Conservation (phyloP, 2,888 invertebrate species). For the Oscheius sp. region DNA sequence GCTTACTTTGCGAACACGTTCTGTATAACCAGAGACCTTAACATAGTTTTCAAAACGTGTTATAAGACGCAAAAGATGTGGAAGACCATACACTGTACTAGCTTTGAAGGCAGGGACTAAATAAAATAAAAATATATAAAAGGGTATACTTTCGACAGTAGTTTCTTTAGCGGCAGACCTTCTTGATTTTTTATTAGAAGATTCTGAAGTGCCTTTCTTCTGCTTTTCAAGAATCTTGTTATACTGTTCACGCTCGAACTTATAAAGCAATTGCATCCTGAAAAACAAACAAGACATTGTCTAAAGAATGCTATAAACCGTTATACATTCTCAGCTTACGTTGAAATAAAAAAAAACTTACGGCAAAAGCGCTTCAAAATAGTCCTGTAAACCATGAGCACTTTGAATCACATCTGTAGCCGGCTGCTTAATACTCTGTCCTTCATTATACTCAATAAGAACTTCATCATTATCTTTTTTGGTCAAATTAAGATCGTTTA, state of each 20-base stretch:
- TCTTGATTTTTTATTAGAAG: not conserved
- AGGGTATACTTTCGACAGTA: not conserved
- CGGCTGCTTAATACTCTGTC: not conserved
- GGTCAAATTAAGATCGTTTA: not conserved
- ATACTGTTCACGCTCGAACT: slow-evolving; percentile 38
- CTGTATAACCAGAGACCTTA: slow-evolving; percentile 33
- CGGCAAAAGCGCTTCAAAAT: slow-evolving; percentile 40
- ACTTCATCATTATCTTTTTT: slow-evolving; percentile 29
- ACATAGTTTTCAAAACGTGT: slow-evolving; percentile 28
- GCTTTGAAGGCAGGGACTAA: not conserved
- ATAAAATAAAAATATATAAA: too few relatives aligned
- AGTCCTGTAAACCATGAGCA: slow-evolving; percentile 32
- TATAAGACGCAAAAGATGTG: slow-evolving; percentile 43
- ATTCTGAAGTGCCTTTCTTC: slow-evolving; percentile 1
- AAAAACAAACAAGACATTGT: too few relatives aligned
- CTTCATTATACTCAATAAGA: slow-evolving; percentile 37
- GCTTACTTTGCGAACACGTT: slow-evolving; percentile 30
- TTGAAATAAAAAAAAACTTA: slow-evolving; percentile 12
- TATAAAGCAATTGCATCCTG: slow-evolving; percentile 44
- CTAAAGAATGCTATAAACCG: not conserved
- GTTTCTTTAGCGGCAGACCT: not conserved
- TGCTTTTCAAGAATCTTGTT: slow-evolving; percentile 21
- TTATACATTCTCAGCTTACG: not conserved
- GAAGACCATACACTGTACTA: slow-evolving; percentile 36
- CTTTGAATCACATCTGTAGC: slow-evolving; percentile 20